Conservation (phyloP, 2,797 vertebrate genomes). For the Lepilemur ruficaudatus region DNA sequence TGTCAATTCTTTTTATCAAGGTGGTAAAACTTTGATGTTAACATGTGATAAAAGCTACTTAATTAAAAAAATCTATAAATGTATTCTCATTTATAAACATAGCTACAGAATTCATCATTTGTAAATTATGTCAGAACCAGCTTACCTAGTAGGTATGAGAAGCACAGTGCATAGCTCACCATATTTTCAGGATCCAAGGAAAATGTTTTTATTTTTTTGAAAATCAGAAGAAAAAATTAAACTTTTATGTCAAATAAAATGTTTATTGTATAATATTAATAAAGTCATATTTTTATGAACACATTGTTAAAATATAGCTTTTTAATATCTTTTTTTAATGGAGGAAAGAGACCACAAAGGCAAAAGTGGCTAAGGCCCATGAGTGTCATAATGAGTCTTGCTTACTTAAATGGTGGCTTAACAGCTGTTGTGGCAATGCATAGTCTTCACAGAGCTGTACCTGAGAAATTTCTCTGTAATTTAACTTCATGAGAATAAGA, state of each 20-base stretch:
- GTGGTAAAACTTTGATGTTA: background rate
- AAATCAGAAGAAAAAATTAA: background rate
- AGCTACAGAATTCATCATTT: background rate
- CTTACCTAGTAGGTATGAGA: background rate
- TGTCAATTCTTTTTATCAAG: background rate
- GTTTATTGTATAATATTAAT: background rate
- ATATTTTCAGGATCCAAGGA: background rate
- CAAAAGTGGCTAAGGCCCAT: background rate
- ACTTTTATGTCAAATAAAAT: background rate
- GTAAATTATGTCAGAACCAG: background rate
- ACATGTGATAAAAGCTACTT: background rate
- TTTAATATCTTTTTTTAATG: background rate
- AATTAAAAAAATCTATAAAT: background rate
- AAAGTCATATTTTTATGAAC: background rate
- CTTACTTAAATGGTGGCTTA: background rate
- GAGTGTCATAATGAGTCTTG: background rate
- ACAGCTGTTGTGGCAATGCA: background rate
- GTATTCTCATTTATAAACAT: background rate
- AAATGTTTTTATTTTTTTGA: slow-evolving; percentile 4
- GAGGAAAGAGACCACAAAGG: background rate
- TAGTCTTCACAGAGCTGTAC: background rate
- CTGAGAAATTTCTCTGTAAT: background rate
- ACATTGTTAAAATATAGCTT: background rate
- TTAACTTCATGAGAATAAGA: background rate
- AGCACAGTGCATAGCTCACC: too few species aligned